Base-by-base conservation (phyloP, 1,140 invertebrate genomes). In the Heliconius congener region DNA sequence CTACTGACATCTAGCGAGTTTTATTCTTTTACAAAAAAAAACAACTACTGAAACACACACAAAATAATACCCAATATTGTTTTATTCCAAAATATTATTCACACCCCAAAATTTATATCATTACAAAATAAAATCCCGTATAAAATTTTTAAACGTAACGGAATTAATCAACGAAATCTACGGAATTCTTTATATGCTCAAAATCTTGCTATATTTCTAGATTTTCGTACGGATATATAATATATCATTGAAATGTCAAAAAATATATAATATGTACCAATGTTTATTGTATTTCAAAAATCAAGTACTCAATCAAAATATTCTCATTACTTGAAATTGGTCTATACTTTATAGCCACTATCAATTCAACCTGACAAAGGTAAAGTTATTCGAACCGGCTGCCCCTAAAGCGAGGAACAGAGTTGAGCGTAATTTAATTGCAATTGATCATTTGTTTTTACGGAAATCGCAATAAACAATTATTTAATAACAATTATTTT, bases 1-100 rank as follows among this genome's bases (percentile, higher is more conserved):
- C 23, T 23, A 42, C 8, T 46, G 74, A 76, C 57, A 71, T 76
- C 74, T 76, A 76, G 74, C 74, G 60, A 66, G 60, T 66, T 66
- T 37, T 66, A 66, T 5, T 11, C 3, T 66, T 66, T 66, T 66
- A 27, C 60, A 13, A 66, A 66, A 66, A 66, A 66, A 27, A 27
- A 30, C 60, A 13, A 6, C 27, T 66, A 57, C 18, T 8, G 19
- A 55, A 11, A 60, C 8, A 66, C 60, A 66, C 60, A 66, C 60
- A 66, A 30, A 66, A 30, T 66, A 66, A 66, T 66, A 66, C 60
- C 13, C 23, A 30, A 66, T 6, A 18, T 27, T 11, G 30, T 66
- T 57, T 23, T 55, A 55, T n/a, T 55, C 8, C 52, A 55, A 55
- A 57, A 3, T 57, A 19, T 23, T 57, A 57, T 57, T 57, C 55